Base-by-base conservation (phyloP, 1,140 invertebrate genomes). In the Anoplolepis gracilipes region DNA sequence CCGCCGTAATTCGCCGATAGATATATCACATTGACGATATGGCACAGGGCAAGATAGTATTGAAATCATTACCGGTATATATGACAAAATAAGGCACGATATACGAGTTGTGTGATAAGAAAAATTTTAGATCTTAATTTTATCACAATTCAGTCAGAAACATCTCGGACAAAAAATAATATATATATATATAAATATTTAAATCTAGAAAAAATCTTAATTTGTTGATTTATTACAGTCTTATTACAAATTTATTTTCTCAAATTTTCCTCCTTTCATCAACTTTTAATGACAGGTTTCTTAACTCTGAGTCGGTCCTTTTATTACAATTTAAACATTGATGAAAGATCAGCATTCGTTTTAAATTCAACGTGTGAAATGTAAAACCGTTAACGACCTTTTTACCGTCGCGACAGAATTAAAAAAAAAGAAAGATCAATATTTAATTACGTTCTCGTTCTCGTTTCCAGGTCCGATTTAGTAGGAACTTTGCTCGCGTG, bases 371-470 rank as follows among this genome's bases (percentile, higher is more conserved):
- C 46, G 64, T 39, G 77, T 33, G 13, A 81, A n/a, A 25, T 10
- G 64, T 55, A 81, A 81, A 81, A 72, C 25, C 49, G 19, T 81
- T 72, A 30, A 81, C 36, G 77, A 55, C 30, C 53, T 70, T 67
- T 67, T 81, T 81, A 30, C 1, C 13, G 36, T 7, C 8, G 22
- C 49, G 49, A 81, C 33, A 49, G 19, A 49, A 49, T 49, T 13
- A 49, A 49, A 57, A 36, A 81, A 70, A 81, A 81, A 57, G 65
- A 22, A 81, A 55, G 78, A 72, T 81, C 78, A 81, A 81, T 81
- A 81, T 81, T 70, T 81, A 81, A 81, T 81, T 81, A 81, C 65
- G 65, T 72, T 72, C 65, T 46, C 25, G 77, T 70, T 39, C 64
- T 22, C 33, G 64, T 72, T 81, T 70, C 22, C 25, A 59, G 53